Conservation (phyloP, 2,888 invertebrate genomes). For the Drosophila algonquin region DNA sequence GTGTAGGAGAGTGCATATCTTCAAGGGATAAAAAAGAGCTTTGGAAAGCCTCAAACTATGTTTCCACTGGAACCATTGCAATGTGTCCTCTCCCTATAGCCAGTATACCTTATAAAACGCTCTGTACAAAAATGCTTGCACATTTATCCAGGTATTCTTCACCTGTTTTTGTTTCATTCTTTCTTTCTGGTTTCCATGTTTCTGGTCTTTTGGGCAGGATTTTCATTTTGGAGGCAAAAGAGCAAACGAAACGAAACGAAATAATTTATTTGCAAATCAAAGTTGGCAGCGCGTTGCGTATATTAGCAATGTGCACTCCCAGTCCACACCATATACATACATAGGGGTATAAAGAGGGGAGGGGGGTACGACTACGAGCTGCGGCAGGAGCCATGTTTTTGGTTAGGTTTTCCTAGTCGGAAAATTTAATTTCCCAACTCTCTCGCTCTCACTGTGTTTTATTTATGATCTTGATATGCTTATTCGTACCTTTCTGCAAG, state of each 20-base stretch:
- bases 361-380: too few species aligned
- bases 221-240: slow-evolving; percentile 42
- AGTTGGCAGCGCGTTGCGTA: slow-evolving; percentile 78
- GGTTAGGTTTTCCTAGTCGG: slow-evolving; percentile 67
- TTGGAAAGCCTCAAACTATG: too few species aligned
- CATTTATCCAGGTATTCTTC: slow-evolving; percentile 48
- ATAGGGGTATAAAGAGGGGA: not conserved
- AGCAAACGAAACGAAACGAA: slow-evolving; percentile 56
- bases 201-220: slow-evolving; percentile 36
- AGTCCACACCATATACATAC: slow-evolving; percentile 17
- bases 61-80: too few species aligned
- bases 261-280: slow-evolving; percentile 80
- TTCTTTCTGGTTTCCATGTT: not conserved
- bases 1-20: too few species aligned
- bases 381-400: slow-evolving; percentile 10
- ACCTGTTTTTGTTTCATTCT: slow-evolving; percentile 37
- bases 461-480: slow-evolving; percentile 81
- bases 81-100: too few species aligned
- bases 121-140: slow-evolving; percentile 43
- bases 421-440: slow-evolving; percentile 80
- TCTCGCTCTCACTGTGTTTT: slow-evolving; percentile 56
- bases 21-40: too few species aligned
- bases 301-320: slow-evolving; percentile 74
- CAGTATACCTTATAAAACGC: not conserved
- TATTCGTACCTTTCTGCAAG: slow-evolving; percentile 80